Evolutionary conservation across 2,113 vertebrate species (phyloP).

Genomic region (Seriola quinqueradiata): DNA sequence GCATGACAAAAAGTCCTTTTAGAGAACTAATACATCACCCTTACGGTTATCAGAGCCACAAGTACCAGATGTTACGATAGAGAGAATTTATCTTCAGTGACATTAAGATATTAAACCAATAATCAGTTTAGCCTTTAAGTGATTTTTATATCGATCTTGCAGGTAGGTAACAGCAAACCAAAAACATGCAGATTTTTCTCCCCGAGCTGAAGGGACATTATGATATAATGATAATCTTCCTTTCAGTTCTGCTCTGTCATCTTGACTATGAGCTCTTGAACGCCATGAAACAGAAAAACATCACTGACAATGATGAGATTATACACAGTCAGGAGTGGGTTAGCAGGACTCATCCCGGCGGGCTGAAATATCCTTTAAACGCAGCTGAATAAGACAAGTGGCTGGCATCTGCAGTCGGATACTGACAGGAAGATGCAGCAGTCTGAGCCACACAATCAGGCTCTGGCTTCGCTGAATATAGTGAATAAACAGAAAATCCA

Average conservation of each 20-base stretch:
- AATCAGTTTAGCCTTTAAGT: conserved; percentile 26
- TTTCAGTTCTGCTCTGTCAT: conserved; percentile 59
- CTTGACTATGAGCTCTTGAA: conserved; percentile 42
- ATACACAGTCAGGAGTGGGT: conserved; percentile 47
- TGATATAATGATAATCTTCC: conserved; percentile 62
- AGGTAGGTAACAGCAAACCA: conserved; percentile 20
- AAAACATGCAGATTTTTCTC: conserved; percentile 39
- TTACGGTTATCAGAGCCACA: conserved; percentile 58
- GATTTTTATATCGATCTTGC: conserved; percentile 44
- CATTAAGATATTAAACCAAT: conserved; percentile 49
- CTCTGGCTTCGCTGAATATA: conserved; percentile 41
- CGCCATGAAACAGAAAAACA: conserved; percentile 50
- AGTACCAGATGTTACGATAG: conserved; percentile 64
- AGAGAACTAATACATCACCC: conserved; percentile 60
- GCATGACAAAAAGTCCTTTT: conserved; percentile 72
- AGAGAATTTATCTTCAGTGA: conserved; percentile 39
- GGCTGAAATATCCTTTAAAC: conserved; percentile 45
- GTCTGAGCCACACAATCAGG: conserved; percentile 34
- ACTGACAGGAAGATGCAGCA: conserved; percentile 52
- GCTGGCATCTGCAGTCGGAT: conserved; percentile 30
- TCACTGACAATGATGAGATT: conserved; percentile 61
- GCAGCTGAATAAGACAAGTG: conserved; percentile 43
- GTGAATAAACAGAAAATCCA: conserved; percentile 64
- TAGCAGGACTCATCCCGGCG: conserved; percentile 40
- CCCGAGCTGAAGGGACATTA: conserved; percentile 47